phyloP scores from a whole-genome alignment of 2,113 vertebrate genomes.

The Rattus rattus region DNA sequence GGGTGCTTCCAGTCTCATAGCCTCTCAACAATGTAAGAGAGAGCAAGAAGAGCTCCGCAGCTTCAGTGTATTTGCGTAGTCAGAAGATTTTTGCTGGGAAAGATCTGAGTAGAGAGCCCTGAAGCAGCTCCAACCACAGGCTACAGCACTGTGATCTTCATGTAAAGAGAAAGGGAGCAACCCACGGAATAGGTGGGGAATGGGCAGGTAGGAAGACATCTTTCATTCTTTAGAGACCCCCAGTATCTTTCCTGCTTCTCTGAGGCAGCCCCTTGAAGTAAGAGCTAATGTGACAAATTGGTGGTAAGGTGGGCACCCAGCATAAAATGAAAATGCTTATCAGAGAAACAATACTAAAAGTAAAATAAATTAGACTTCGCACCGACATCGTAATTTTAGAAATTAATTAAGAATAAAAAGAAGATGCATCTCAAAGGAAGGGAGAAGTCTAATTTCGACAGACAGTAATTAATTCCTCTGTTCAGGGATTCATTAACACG shows the following conservation, averaged over 20 bases:
- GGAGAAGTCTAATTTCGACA: slow-evolving; percentile 85
- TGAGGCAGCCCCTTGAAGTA: not conserved
- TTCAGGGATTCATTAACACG: slow-evolving; percentile 82
- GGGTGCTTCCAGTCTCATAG: not conserved
- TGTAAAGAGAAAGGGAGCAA: not conserved
- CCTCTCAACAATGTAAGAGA: not conserved
- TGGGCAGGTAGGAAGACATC: fast-evolving
- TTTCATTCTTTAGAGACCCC: not conserved
- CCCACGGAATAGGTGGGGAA: no score
- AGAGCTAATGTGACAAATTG: slow-evolving; percentile 80
- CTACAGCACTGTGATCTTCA: fast-evolving
- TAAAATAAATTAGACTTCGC: slow-evolving; percentile 84
- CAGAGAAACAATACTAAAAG: slow-evolving; percentile 85
- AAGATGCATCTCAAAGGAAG: slow-evolving; percentile 87
- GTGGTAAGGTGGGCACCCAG: slow-evolving; percentile 63
- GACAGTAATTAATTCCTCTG: slow-evolving; percentile 86
- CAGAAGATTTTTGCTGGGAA: not conserved
- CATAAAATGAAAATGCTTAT: slow-evolving; percentile 85
- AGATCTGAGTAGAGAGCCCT: fast-evolving
- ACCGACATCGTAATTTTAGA: slow-evolving; percentile 85
- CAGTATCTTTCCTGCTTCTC: not conserved
- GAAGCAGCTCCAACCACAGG: fast-evolving
- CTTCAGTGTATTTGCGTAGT: not conserved
- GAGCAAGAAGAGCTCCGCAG: not conserved
- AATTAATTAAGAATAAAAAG: slow-evolving; percentile 90